Conservation (phyloP, 2,797 vertebrate species). For the Agapornis canus region DNA sequence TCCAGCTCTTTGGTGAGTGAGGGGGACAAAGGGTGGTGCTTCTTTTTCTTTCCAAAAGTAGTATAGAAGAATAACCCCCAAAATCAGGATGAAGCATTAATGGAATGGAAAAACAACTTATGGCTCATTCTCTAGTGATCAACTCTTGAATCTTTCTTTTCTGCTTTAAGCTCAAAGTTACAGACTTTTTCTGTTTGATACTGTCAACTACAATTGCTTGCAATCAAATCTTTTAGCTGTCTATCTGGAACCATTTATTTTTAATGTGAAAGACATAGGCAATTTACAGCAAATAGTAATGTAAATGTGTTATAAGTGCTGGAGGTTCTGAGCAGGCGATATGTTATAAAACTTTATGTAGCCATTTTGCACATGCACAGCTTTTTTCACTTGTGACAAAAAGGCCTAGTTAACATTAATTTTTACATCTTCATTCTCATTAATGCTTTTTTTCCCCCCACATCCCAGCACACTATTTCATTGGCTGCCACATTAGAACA, state of each 20-base stretch:
- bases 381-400: conserved; percentile 18
- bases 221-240: conserved; percentile 61
- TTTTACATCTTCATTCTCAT: conserved; percentile 30
- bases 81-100: neutral
- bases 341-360: conserved; percentile 63
- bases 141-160: neutral
- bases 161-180: conserved; percentile 10
- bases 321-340: conserved; percentile 42
- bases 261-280: conserved; percentile 58
- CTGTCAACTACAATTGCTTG: conserved; percentile 23
- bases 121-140: neutral
- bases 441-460: neutral
- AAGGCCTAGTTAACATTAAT: conserved; percentile 45
- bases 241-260: conserved; percentile 53
- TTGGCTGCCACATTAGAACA: neutral
- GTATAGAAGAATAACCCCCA: neutral
- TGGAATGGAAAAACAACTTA: neutral
- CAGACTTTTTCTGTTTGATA: neutral
- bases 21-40: neutral
- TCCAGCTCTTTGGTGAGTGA: neutral
- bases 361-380: neutral
- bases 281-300: conserved; percentile 65
- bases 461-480: neutral
- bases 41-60: neutral
- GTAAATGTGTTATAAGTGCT: conserved; percentile 59